These are phyloP conservation scores for Hydrozoanthus tunicans DNA, from an alignment of 64 coral and sea anemone genomes.

Conservation along the genomic window DNA sequence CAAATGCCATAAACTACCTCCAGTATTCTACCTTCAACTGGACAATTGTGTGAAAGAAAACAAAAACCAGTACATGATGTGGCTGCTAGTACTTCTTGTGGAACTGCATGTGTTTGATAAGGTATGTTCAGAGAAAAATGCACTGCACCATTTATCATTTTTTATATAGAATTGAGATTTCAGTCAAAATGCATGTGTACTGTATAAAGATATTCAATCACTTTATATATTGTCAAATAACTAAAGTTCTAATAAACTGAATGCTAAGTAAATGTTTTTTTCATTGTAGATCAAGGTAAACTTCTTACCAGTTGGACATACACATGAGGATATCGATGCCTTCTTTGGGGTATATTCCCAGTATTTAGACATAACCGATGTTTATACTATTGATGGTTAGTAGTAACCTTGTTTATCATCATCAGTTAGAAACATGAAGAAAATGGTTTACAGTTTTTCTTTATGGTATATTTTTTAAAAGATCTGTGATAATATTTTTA, in stretches of 20 bases:
- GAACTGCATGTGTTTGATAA: slow-evolving; percentile 50
- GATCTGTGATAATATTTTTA: no score
- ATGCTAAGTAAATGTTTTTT: background rate
- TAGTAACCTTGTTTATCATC: background rate
- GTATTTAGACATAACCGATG: slow-evolving; percentile 10
- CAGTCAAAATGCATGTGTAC: background rate
- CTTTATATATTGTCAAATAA: background rate
- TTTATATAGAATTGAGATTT: background rate
- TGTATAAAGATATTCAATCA: background rate
- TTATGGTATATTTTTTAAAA: no score
- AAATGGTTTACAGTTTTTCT: no score
- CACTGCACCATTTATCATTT: background rate
- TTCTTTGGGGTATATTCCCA: slow-evolving; percentile 61
- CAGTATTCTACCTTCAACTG: slow-evolving; percentile 38
- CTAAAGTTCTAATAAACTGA: background rate
- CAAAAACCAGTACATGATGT: slow-evolving; percentile 45
- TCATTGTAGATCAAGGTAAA: slow-evolving; percentile 48
- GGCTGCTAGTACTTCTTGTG: slow-evolving; percentile 28
- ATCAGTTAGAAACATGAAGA: no score
- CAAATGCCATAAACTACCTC: slow-evolving; percentile 13
- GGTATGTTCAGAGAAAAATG: slow-evolving; percentile 4
- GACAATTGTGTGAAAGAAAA: slow-evolving; percentile 70
- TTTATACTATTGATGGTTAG: slow-evolving; percentile 62
- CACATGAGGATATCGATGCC: slow-evolving; percentile 75
- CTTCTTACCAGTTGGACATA: slow-evolving; percentile 66